These are phyloP conservation scores for Xiphophorus hellerii DNA, from an alignment of 2,113 vertebrate species.

Conservation along the genomic window DNA sequence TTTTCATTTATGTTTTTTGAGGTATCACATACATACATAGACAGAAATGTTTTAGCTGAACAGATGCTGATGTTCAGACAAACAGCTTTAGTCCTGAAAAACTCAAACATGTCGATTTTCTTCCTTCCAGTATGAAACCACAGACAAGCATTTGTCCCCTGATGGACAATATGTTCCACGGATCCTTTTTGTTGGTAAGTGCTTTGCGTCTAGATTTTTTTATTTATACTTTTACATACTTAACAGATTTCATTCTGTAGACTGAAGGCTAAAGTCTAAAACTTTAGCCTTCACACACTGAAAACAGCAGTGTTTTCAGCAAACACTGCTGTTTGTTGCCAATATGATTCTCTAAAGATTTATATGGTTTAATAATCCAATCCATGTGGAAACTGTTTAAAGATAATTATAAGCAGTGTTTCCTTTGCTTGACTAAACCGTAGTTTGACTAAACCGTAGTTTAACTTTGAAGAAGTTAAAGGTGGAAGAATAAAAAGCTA, in stretches of 20 bases:
- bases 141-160: slow-evolving; percentile 92
- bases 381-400: background rate
- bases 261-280: too few relatives aligned
- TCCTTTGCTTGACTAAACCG: background rate
- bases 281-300: too few relatives aligned
- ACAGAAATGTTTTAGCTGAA: too few relatives aligned
- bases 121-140: slow-evolving; percentile 90
- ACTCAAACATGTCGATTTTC: background rate
- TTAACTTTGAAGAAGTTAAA: background rate
- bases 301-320: too few relatives aligned
- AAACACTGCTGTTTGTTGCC: too few relatives aligned
- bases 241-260: too few relatives aligned
- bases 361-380: too few relatives aligned
- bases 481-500: background rate
- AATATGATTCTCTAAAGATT: too few relatives aligned
- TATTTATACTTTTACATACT: too few relatives aligned
- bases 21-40: too few relatives aligned
- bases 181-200: slow-evolving; percentile 94
- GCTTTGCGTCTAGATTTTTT: background rate
- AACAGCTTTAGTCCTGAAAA: background rate
- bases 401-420: background rate
- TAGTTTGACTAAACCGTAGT: background rate
- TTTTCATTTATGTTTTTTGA: too few relatives aligned
- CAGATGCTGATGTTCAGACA: too few relatives aligned
- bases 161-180: slow-evolving; percentile 96